Base-by-base conservation (phyloP, 2,888 invertebrate genomes). In the Flexamia atlantica region DNA sequence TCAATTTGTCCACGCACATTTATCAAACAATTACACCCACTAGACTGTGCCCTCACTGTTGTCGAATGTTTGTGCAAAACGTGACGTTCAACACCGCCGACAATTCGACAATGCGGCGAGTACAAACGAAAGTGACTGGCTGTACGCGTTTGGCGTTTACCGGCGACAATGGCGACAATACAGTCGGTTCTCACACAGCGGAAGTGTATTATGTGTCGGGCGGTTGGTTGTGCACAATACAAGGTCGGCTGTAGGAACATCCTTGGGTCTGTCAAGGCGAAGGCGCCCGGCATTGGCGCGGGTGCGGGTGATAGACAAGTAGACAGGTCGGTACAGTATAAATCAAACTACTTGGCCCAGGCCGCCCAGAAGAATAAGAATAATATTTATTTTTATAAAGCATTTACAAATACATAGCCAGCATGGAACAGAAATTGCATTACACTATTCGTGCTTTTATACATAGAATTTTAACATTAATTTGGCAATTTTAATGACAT, bases 161-260 rank as follows among this genome's bases (percentile, higher is more conserved):
- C 40, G 12, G 40, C 40, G 40, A 28, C 64, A 64, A 64, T 64
- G 20, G 64, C 28, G 64, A 14, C 30, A 64, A 28, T 28, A 28
- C 30, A 12, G 64, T 4, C 1, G 20, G 30, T 64, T 64, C 64
- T 30, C 64, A 28, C 64, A 14, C 28, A 10, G 28, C 64, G 64
- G 64, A 64, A 28, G 30, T 64, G 64, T 57, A 64, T 23, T 53
- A n/a, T n/a, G 20, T 53, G 53, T 53, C 53, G 23, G 20, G 53
- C 10, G 53, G 2, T 53, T 20, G 46, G 53, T 2, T 53, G 23
- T 30, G 17, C 30, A 64, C 30, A 64, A 64, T 64, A 64, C 64
- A 64, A 64, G 64, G 64, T 30, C 64, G 30, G 20, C 53, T 4
- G 12, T 20, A 28, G 64, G 64, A 64, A 64, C 64, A 64, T 28